A percentile compares a stretch with the other conserved stretches of the same genome.
Conservation (phyloP, 2,888 invertebrate species). For the Amphipoea lucens region DNA sequence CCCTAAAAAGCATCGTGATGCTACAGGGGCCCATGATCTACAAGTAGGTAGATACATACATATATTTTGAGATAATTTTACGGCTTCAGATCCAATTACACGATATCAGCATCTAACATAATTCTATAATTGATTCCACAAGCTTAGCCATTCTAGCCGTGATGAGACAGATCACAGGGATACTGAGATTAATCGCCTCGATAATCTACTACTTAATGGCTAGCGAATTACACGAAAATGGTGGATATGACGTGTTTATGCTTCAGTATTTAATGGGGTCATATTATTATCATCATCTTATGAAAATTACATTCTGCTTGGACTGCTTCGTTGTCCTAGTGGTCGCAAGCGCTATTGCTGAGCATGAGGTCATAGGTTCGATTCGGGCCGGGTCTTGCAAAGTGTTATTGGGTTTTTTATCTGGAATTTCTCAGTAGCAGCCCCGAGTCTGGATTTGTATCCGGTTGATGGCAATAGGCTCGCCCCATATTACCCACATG, state of each 20-base stretch:
- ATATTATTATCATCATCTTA: not conserved
- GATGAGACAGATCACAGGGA: slow-evolving; percentile 20
- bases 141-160: slow-evolving; percentile 22
- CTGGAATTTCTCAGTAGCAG: not conserved
- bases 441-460: not conserved
- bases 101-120: slow-evolving; percentile 42
- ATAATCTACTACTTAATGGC: slow-evolving; percentile 35
- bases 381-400: not conserved
- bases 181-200: slow-evolving; percentile 31
- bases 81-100: slow-evolving; percentile 36
- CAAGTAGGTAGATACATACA: not conserved
- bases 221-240: slow-evolving; percentile 12
- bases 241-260: not conserved
- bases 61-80: slow-evolving; percentile 37
- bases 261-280: not conserved
- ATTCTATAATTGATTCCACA: slow-evolving; percentile 48
- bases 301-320: not conserved
- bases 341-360: not conserved
- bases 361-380: no score
- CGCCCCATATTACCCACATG: not conserved
- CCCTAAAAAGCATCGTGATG: not conserved
- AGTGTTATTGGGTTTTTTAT: not conserved
- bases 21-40: not conserved
- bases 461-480: not conserved
- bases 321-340: not conserved